Percentiles rank a stretch among this genome's conserved stretches.
These are phyloP conservation scores for Melanotaenia parkinsoni DNA, from an alignment of 2,797 vertebrate genomes.

Conservation along the genomic window DNA sequence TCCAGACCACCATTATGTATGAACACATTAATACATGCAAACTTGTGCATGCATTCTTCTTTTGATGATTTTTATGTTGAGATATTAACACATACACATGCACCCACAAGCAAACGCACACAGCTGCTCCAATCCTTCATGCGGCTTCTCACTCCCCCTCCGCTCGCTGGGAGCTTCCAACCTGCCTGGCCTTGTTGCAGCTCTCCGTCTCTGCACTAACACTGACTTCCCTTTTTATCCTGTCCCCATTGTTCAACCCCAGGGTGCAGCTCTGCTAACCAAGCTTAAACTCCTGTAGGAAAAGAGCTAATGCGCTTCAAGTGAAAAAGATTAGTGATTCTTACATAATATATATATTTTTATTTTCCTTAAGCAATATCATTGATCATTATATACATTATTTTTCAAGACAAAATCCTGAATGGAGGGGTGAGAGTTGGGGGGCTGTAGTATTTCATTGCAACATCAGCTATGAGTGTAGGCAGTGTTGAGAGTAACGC, in stretches of 20 bases:
- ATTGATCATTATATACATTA: constrained; percentile 38
- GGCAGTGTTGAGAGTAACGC: no score
- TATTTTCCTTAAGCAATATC: constrained; percentile 26
- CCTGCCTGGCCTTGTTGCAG: constrained; percentile 53
- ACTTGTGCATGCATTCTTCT: constrained; percentile 25
- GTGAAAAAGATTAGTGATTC: constrained; percentile 39
- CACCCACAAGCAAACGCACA: constrained; percentile 9
- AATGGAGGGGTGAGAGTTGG: neutral
- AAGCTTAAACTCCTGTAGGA: constrained; percentile 22
- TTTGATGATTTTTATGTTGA: constrained; percentile 36
- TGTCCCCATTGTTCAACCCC: constrained; percentile 17
- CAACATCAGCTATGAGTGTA: neutral
- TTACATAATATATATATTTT: constrained; percentile 42
- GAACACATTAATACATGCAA: constrained; percentile 30
- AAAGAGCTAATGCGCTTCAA: constrained; percentile 32
- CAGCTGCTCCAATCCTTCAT: constrained; percentile 27
- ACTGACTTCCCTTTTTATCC: constrained; percentile 35
- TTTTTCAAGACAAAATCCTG: constrained; percentile 11
- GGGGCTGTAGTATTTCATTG: neutral
- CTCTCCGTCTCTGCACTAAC: constrained; percentile 36
- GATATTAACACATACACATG: constrained; percentile 9
- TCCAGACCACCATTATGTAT: constrained; percentile 11
- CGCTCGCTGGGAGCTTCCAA: constrained; percentile 39
- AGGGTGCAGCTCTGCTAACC: constrained; percentile 20
- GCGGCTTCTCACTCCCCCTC: constrained; percentile 36